phyloP scores from a whole-genome alignment of 2,113 vertebrate species.

The Ifrita kowaldi region DNA sequence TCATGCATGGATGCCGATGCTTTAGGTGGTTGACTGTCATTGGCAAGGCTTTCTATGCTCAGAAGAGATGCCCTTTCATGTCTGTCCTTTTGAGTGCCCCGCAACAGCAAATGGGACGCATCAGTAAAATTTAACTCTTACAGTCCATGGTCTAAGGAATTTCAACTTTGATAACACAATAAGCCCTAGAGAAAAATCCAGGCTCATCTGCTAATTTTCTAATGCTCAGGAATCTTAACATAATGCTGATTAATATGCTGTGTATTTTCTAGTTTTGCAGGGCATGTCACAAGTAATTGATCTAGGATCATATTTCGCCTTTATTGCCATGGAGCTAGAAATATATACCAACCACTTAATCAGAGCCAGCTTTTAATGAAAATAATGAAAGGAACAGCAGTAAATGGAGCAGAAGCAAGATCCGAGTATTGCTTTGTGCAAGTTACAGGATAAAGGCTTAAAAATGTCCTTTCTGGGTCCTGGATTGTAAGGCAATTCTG shows the following conservation, averaged over 20 bases:
- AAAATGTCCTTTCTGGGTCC: not conserved
- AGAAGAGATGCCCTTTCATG: not conserved
- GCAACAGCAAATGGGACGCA: not conserved
- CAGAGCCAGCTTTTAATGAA: conserved; percentile 1
- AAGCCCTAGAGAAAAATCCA: not conserved
- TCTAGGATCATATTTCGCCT: not conserved
- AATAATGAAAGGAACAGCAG: not conserved
- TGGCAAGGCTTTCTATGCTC: not conserved
- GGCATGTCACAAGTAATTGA: not conserved
- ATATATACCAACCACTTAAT: not conserved
- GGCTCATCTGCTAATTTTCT: not conserved
- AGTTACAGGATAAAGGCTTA: not conserved
- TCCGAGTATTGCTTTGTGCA: not conserved
- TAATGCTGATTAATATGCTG: not conserved
- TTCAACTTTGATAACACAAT: not conserved
- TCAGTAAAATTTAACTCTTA: not conserved
- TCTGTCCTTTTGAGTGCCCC: not conserved
- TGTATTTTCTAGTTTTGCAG: not conserved
- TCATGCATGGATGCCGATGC: not conserved
- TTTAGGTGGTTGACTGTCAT: not conserved
- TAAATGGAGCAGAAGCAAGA: not conserved
- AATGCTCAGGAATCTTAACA: not conserved
- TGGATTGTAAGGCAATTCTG: not conserved
- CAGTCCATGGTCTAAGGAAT: not conserved
- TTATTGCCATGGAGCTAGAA: not conserved